Evolutionary conservation across 2,797 vertebrate species (phyloP).

Genomic region (Fundulus diaphanus): DNA sequence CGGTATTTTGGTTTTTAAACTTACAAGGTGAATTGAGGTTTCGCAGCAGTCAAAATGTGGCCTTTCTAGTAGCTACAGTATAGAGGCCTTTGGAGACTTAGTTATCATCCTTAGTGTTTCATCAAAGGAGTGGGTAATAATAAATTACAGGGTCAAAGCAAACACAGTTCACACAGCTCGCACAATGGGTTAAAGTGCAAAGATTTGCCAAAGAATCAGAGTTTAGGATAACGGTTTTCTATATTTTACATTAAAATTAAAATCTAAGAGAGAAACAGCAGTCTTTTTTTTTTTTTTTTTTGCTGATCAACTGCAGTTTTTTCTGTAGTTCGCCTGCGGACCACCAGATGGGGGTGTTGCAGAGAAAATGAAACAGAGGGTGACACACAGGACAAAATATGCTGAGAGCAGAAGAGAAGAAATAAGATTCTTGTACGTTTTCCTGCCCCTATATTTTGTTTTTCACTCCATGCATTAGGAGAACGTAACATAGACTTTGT

Average conservation of each 20-base stretch:
- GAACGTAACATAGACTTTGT: background rate
- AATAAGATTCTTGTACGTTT: slow-evolving; percentile 28
- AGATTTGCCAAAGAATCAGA: background rate
- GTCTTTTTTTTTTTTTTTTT: too few species aligned
- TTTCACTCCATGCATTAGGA: slow-evolving; percentile 1
- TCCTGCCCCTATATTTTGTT: slow-evolving; percentile 25
- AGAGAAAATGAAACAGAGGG: slow-evolving; percentile 47
- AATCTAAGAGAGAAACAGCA: slow-evolving; percentile 8
- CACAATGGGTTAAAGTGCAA: background rate
- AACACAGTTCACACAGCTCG: background rate
- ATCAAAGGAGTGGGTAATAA: background rate
- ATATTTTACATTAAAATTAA: background rate
- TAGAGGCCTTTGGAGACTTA: too few species aligned
- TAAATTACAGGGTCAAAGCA: background rate
- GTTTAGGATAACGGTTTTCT: background rate
- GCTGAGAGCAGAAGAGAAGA: slow-evolving; percentile 47
- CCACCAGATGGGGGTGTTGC: slow-evolving; percentile 73
- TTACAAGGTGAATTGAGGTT: too few species aligned
- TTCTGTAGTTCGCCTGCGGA: slow-evolving; percentile 16
- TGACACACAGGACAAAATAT: slow-evolving; percentile 56
- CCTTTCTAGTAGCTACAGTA: too few species aligned
- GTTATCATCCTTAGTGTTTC: too few species aligned
- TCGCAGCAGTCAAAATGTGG: too few species aligned
- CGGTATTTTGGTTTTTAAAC: too few species aligned
- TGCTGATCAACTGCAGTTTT: background rate